Evolutionary conservation across 2,797 vertebrate species (phyloP).

Genomic region (Capromys pilorides): DNA sequence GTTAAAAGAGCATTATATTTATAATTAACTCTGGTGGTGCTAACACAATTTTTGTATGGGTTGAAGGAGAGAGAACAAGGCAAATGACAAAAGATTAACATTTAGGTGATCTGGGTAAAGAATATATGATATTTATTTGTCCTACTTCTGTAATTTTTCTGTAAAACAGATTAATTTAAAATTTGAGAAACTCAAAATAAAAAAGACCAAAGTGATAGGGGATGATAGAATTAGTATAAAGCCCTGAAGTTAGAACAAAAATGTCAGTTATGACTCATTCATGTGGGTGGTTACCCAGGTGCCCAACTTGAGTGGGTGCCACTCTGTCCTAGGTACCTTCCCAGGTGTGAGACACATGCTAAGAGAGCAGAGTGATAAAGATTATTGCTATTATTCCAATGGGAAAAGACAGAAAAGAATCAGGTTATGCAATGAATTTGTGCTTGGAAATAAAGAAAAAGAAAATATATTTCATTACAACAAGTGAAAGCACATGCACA

Average conservation of each 20-base stretch:
- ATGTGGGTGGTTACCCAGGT: fast-evolving
- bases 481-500: neutral
- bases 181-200: neutral
- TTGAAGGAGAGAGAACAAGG: neutral
- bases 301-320: no score
- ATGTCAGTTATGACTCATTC: neutral
- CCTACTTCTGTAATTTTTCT: neutral
- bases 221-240: neutral
- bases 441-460: neutral
- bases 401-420: neutral
- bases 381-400: neutral
- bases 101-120: neutral
- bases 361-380: neutral
- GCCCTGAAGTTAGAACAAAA: neutral
- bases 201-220: neutral
- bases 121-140: neutral
- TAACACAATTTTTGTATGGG: neutral
- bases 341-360: fast-evolving
- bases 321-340: neutral
- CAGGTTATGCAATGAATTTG: neutral
- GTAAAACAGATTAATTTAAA: neutral
- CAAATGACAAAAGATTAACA: neutral
- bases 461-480: neutral
- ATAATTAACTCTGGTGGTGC: neutral
- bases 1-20: neutral